Evolutionary conservation across 1,140 invertebrate species (phyloP).

Genomic region (Plutomurus gul): DNA sequence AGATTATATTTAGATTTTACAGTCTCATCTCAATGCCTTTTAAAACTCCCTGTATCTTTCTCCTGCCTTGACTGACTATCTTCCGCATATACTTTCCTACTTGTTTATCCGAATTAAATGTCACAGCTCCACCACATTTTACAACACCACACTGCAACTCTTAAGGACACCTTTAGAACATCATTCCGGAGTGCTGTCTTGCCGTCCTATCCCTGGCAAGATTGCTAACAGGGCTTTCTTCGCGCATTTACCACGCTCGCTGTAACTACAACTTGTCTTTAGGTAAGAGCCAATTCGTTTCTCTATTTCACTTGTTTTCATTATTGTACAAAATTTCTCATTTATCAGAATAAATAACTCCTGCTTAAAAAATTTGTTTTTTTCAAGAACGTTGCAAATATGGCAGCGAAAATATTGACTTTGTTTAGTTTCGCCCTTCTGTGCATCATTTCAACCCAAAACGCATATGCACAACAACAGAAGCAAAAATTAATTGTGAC

Average conservation of each 20-base stretch:
- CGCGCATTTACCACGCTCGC: not conserved
- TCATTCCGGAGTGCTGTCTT: no score
- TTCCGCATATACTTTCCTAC: not conserved
- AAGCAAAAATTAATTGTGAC: conserved; percentile 32
- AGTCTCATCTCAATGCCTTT: conserved; percentile 10
- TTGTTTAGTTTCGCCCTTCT: not conserved
- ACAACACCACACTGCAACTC: no score
- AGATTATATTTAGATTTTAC: conserved; percentile 35
- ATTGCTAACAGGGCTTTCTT: not conserved
- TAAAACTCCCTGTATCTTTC: not conserved
- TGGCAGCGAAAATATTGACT: not conserved
- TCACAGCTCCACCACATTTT: no score
- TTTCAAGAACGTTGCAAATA: not conserved
- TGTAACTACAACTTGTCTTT: not conserved
- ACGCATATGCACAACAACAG: not conserved
- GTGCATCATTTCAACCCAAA: not conserved
- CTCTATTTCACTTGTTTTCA: not conserved
- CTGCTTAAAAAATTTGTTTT: not conserved
- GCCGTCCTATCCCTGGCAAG: not conserved
- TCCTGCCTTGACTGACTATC: not conserved
- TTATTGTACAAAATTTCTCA: not conserved
- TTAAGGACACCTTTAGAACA: no score
- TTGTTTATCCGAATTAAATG: not conserved
- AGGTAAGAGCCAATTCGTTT: not conserved
- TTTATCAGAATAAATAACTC: not conserved